Evolutionary conservation across 2,888 invertebrate species (phyloP), one percentile per base, ranked within the genome.

Genomic region (Drosophila rubida): DNA sequence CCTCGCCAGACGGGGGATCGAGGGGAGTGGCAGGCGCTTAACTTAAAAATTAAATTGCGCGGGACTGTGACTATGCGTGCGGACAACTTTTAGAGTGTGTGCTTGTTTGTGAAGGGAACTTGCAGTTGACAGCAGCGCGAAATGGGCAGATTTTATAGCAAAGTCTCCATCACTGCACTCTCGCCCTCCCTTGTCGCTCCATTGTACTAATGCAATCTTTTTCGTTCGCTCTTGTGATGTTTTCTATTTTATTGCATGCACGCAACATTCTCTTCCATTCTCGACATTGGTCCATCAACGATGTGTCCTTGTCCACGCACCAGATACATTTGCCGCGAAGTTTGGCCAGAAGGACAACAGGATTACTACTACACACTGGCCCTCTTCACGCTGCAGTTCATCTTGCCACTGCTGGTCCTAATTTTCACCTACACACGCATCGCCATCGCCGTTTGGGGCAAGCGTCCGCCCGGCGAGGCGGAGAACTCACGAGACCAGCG

Each of bases 371-470:
- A 97, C 92, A 95, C 96, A 1, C 94, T 95, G 85, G 94, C 95
- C 0, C 92, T 98, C 69, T 94, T 97, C 92, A 93, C 95, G 41
- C 93, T 97, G 50, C 98, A 98, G 92, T 98, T 97, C 91, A 94
- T 96, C 67, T 93, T 97, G 71, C 98, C 98, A 0, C 93, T 97
- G 69, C 91, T 94, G 22, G 96, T 97, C 39, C 93, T 98, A 13
- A 93, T 97, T 61, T 96, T 96, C 90, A 97, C 97, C 0, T 98
- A 98, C 90, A 95, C 95, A 1, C 94, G 96, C 76, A 98, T 98
- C 67, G 97, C 96, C 0, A 93, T 96, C 49, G 95, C 96, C 11
- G 96, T 98, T 44, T 97, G 97, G 97, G 96, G 96, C 19, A 96
- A 96, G 74, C 93, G 95, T 35, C 95, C 96, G 6, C 97, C 97